Conservation (phyloP, 35 echinoderm and acorn worm species). For the Lytechinus variegatus region DNA sequence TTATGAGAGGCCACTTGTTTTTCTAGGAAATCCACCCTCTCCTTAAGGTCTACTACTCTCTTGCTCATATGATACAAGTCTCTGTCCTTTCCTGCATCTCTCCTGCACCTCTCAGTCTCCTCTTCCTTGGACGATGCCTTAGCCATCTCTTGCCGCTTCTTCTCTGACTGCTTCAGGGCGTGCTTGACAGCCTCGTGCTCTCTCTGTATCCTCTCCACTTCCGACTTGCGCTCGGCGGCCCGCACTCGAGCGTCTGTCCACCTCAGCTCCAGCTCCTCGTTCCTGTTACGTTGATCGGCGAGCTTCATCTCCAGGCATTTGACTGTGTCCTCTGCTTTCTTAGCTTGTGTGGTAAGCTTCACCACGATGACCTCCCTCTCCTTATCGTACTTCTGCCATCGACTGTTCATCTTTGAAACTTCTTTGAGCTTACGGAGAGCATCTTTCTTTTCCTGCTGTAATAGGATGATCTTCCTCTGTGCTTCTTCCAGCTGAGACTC, state of each 20-base stretch:
- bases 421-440: not conserved
- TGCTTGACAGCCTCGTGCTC: not conserved
- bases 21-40: not conserved
- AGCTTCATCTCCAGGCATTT: not conserved
- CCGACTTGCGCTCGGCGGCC: slow-evolving; percentile 16
- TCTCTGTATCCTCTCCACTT: slow-evolving; percentile 16
- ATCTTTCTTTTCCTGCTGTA: slow-evolving; percentile 9
- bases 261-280: slow-evolving; percentile 31
- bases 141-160: not conserved
- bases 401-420: slow-evolving; percentile 39
- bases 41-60: slow-evolving; percentile 27
- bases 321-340: not conserved
- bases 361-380: slow-evolving; percentile 14
- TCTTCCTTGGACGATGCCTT: not conserved
- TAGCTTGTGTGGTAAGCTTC: not conserved
- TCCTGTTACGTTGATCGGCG: slow-evolving; percentile 2
- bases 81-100: slow-evolving; percentile 19
- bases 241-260: slow-evolving; percentile 41
- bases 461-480: not conserved
- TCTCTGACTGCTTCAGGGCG: slow-evolving; percentile 27
- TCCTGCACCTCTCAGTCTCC: not conserved
- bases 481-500: not conserved
- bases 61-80: slow-evolving; percentile 50
- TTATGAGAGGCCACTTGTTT: not conserved
- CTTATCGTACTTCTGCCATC: slow-evolving; percentile 51